These are phyloP conservation scores for Pteromalus puparum DNA, from an alignment of 1,140 invertebrate genomes.

Conservation along the genomic window DNA sequence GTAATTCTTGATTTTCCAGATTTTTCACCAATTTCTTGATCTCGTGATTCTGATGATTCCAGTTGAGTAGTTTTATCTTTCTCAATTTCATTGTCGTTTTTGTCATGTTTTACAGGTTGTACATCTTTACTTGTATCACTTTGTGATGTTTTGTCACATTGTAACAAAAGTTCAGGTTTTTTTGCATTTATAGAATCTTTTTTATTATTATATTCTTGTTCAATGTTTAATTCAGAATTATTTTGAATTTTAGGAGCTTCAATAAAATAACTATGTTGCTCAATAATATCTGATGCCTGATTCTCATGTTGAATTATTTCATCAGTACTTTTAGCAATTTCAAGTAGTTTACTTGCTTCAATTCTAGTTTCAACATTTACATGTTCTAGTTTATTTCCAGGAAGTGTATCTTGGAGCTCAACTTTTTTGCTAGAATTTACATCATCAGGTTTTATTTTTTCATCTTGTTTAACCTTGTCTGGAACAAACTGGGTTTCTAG, in stretches of 20 bases:
- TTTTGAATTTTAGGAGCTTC: not conserved
- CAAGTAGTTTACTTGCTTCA: not conserved
- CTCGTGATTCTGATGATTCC: conserved; percentile 11
- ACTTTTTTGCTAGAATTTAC: not conserved
- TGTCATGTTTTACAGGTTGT: not conserved
- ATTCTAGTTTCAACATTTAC: not conserved
- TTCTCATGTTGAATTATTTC: conserved; percentile 19
- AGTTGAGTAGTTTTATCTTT: conserved; percentile 15
- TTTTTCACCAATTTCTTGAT: not conserved
- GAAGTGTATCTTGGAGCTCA: not conserved
- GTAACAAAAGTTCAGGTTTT: not conserved
- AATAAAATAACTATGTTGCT: conserved; percentile 5
- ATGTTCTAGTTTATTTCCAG: not conserved
- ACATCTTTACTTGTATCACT: not conserved
- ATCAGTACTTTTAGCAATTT: not conserved
- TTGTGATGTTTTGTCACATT: not conserved
- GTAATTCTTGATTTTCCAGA: conserved; percentile 36
- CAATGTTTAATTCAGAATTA: not conserved
- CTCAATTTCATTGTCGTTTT: not conserved
- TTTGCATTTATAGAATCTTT: not conserved
- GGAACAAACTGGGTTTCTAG: not conserved
- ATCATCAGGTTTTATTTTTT: not conserved
- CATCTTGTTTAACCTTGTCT: not conserved
- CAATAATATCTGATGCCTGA: conserved; percentile 10
- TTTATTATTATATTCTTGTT: not conserved